Base-by-base conservation (phyloP, 2,888 invertebrate species). In the Acleris cristana region DNA sequence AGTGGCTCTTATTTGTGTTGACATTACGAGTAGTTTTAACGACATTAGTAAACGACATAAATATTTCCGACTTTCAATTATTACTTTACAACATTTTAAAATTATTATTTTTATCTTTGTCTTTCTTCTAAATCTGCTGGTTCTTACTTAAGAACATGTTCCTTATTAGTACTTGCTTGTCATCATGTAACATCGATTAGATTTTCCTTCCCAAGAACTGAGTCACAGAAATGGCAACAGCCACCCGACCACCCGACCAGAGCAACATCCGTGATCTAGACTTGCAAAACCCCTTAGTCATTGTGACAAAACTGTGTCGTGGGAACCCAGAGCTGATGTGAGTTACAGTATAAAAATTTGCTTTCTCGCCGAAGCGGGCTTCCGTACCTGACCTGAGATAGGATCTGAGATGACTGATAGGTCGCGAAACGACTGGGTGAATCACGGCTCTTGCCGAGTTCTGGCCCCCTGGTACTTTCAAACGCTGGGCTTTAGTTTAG, bases 361-460 rank as follows among this genome's bases (percentile, higher is more conserved):
- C 90, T 90, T 88, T 90, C 89, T 87, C 85, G 87, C 84, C 77
- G 80, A 71, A 74, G 72, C 78, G 78, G 75, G 90, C 91, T 91
- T 89, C 90, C 87, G 89, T 88, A 79, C 79, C 77, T 76, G 76
- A 72, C 72, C 54, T 54, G 70, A 72, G 91, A 91, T 90, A 87
- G 56, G 67, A 90, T 91, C 90, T 75, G 61, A 81, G 89, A 89
- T 90, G 83, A 73, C 74, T 75, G 89, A 88, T 88, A 87, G 72
- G 70, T 83, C 80, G 85, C 84, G 76, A 86, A 86, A 82, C 83
- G 81, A 79, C 79, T 72, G 76, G 69, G 79, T 84, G 83, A 84
- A 80, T 85, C 85, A 85, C 82, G 82, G 73, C 72, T 74, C 68
- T 64, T 65, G 59, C 54, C 48, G 40, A 45, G 56, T 54, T 45